phyloP scores from a whole-genome alignment of 2,888 invertebrate genomes.

The Sphaerophoria taeniata region DNA sequence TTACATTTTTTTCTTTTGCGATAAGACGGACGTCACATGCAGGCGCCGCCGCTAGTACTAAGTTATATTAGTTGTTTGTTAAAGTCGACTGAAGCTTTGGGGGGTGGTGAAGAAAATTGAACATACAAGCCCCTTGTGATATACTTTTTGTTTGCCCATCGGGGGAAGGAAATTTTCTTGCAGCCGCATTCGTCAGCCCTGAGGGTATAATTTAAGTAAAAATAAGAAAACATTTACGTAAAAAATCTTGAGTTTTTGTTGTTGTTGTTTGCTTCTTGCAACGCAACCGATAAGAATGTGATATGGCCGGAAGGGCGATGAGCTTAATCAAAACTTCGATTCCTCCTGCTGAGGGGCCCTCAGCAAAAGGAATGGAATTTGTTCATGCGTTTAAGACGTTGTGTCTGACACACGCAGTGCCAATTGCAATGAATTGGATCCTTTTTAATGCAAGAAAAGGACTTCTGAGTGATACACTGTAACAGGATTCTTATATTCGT shows the following conservation, averaged over 20 bases:
- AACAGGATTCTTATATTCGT: conserved; percentile 8
- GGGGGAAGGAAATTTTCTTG: conserved; percentile 18
- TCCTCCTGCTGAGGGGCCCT: too few species aligned
- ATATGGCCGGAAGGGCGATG: conserved; percentile 55
- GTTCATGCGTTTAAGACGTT: conserved; percentile 70
- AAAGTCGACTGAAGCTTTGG: conserved; percentile 25
- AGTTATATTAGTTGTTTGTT: conserved; percentile 62
- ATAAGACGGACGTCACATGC: conserved; percentile 57
- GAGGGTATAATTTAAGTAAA: conserved; percentile 64
- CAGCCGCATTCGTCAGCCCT: conserved; percentile 49
- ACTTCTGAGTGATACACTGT: background rate
- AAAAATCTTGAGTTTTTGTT: conserved; percentile 21
- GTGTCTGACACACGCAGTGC: conserved; percentile 67
- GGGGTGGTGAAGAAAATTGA: background rate
- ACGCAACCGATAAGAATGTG: conserved; percentile 50
- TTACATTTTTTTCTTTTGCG: background rate
- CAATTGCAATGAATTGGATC: conserved; percentile 56
- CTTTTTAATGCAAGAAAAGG: conserved; percentile 2
- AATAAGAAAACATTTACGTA: conserved; percentile 44
- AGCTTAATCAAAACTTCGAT: conserved; percentile 64
- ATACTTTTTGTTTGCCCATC: background rate
- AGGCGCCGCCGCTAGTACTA: conserved; percentile 48
- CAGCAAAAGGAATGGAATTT: conserved; percentile 48
- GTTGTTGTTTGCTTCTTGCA: conserved; percentile 28
- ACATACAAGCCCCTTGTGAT: background rate